Conservation (phyloP, 2,888 invertebrate genomes). For the Heliconius aoede region DNA sequence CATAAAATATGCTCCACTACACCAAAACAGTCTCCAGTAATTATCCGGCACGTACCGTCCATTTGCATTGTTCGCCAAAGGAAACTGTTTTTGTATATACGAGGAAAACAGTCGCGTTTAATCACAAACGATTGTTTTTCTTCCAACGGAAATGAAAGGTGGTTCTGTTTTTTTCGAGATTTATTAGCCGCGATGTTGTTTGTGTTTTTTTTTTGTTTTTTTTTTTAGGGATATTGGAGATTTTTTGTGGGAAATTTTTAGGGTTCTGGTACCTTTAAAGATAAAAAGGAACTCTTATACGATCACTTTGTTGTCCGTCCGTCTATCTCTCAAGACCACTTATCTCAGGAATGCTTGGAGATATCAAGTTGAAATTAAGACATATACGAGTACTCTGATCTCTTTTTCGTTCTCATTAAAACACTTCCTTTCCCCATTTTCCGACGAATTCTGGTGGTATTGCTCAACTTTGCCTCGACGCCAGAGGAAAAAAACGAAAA, state of each 20-base stretch:
- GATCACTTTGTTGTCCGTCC: no score
- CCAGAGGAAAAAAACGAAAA: not conserved
- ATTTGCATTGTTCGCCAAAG: constrained; percentile 17
- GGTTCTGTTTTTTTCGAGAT: constrained; percentile 18
- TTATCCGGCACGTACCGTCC: constrained; percentile 10
- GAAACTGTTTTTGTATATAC: constrained; percentile 23
- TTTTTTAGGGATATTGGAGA: not conserved
- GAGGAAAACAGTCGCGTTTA: constrained; percentile 31
- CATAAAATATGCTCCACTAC: constrained; percentile 2
- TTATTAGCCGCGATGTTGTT: constrained; percentile 22
- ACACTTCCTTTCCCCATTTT: not conserved
- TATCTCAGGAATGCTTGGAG: no score
- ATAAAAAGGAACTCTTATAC: no score
- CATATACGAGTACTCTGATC: no score
- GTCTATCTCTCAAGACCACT: no score
- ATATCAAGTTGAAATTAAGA: no score
- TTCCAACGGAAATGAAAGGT: constrained; percentile 36
- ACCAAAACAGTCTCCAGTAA: not conserved
- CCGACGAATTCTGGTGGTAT: not conserved
- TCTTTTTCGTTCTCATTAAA: not conserved
- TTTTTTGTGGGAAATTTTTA: no score
- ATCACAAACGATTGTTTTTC: constrained; percentile 37
- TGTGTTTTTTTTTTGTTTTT: constrained; percentile 1
- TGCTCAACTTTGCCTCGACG: not conserved
- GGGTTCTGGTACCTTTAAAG: no score